Conservation (phyloP, 2,113 vertebrate species). For the Brachypodius melanocephalos region DNA sequence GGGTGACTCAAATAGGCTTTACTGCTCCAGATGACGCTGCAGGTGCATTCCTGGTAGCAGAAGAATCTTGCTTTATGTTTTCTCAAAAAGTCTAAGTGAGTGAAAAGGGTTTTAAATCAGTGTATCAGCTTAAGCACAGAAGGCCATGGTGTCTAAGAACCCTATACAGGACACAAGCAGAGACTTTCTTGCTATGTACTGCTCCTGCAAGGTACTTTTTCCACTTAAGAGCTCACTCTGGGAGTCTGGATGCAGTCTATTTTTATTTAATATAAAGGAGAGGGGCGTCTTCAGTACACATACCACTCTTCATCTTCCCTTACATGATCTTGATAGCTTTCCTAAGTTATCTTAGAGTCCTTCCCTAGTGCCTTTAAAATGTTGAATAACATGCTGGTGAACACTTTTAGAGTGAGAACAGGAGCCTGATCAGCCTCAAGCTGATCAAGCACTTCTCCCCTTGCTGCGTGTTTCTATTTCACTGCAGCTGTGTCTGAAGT, state of each 20-base stretch:
- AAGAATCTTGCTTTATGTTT: not conserved
- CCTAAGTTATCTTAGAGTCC: not conserved
- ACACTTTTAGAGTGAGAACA: not conserved
- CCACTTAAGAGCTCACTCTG: not conserved
- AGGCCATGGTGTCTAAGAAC: not conserved
- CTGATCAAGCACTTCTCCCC: not conserved
- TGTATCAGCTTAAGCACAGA: not conserved
- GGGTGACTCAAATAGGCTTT: not conserved
- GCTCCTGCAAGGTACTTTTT: not conserved
- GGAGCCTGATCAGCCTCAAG: not conserved
- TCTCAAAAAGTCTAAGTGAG: not conserved
- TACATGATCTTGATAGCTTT: not conserved
- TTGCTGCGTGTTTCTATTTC: not conserved
- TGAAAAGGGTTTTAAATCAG: not conserved
- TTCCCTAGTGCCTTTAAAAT: not conserved
- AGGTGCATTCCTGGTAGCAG: not conserved
- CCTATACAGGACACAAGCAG: not conserved
- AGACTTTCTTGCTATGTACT: not conserved
- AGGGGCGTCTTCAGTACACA: not conserved
- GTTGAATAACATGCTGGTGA: not conserved
- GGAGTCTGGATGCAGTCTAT: not conserved
- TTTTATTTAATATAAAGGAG: not conserved
- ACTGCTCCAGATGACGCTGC: not conserved
- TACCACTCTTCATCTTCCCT: not conserved
- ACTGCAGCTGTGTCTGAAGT: not conserved